Base-by-base conservation (phyloP, 2,113 vertebrate species). In the Malurus melanocephalus region DNA sequence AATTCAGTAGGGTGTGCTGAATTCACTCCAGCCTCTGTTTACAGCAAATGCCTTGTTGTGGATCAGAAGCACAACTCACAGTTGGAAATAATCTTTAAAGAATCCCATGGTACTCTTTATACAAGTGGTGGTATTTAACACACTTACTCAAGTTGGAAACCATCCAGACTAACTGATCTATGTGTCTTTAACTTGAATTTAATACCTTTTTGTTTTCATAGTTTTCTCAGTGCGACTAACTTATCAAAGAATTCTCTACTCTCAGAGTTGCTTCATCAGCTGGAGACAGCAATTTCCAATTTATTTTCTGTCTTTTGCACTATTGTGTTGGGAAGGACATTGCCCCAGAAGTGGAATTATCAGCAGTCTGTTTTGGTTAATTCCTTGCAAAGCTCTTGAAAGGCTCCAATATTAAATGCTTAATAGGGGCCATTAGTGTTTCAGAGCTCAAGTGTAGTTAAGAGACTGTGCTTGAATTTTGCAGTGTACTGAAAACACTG, bases 1-100 rank as follows among this genome's bases (percentile, higher is more conserved):
- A 69, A 68, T 40, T 80, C 67, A 80, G 27, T 14, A 65, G 32
- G n/a, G 43, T 83, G 51, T 74, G 55, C 40, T 87, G 62, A 66
- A 77, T 87, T 55, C 66, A 55, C 59, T 59, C 13, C 21, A 71
- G 30, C 27, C 43, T 79, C 42, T 61, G 28, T 76, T 89, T 77
- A 87, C 21, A 80, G 67, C 33, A 73, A 51, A 52, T 77, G 27
- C 52, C 52, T 80, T 59, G 9, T 59, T 85, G 57, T 84, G n/a
- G 42, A 48, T 90, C 57, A 84, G 61, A 90, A 77, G 20, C 42
- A 60, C 76, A 88, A 43, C 35, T 71, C 30, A 13, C 16, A 27
- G 51, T 51, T 46, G 79, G 69, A 94, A 86, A 73, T 45, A 88
- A 55, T 75, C 42, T 68, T 52, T 88, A 73, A 87, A 87, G 78